phyloP scores from a whole-genome alignment of 64 coral and sea anemone genomes.

The Porites australiensis region DNA sequence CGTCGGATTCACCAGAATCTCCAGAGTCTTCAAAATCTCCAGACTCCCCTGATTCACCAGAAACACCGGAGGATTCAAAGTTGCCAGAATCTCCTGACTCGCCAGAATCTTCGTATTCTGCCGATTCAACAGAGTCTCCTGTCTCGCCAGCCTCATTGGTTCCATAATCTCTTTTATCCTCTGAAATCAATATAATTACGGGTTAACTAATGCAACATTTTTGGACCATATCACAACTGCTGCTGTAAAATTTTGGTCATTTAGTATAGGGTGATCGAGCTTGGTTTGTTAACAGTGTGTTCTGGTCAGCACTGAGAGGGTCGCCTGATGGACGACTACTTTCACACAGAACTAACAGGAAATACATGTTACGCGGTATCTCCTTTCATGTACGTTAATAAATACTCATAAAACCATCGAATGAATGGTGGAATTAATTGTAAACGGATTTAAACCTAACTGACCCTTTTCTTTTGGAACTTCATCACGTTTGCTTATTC shows the following conservation, averaged over 20 bases:
- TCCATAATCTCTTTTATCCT: not conserved
- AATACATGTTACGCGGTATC: too few species aligned
- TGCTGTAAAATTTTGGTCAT: too few species aligned
- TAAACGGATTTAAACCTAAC: too few species aligned
- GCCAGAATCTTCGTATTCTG: slow-evolving; percentile 6
- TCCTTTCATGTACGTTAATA: not conserved
- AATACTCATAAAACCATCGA: not conserved
- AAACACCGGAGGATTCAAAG: not conserved
- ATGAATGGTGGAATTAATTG: too few species aligned
- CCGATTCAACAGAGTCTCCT: slow-evolving; percentile 13
- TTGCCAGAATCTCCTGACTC: slow-evolving; percentile 9
- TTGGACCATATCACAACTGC: too few species aligned
- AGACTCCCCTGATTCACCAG: slow-evolving; percentile 16
- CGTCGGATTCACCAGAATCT: not conserved
- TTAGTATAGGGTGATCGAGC: too few species aligned
- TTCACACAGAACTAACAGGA: too few species aligned
- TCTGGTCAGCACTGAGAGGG: too few species aligned
- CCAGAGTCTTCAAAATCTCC: not conserved
- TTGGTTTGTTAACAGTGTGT: too few species aligned
- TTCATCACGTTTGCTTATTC: slow-evolving; percentile 45
- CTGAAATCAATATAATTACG: not conserved
- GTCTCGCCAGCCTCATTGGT: not conserved
- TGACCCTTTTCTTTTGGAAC: slow-evolving; percentile 40
- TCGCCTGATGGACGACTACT: too few species aligned
- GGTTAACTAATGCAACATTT: not conserved